Evolutionary conservation across 2,113 vertebrate species (phyloP).

Genomic region (Polypterus bichir): DNA sequence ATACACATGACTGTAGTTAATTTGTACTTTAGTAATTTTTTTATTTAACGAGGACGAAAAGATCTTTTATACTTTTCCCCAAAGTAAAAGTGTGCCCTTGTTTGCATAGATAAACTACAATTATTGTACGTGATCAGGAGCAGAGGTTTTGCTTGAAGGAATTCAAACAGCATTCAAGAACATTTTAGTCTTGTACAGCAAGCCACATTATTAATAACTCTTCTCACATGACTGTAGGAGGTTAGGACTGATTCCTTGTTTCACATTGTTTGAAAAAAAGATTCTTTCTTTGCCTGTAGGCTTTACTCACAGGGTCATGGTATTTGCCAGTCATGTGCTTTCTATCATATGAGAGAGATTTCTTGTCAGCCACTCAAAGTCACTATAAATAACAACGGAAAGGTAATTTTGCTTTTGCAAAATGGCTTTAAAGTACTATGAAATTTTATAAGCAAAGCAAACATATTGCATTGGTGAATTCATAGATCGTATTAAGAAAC

Average conservation of each 20-base stretch:
- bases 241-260: constrained; percentile 21
- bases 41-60: not conserved
- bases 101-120: not conserved
- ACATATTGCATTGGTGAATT: no score
- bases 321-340: constrained; percentile 61
- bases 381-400: constrained; percentile 10
- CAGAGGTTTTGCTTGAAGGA: not conserved
- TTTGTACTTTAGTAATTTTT: not conserved
- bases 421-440: not conserved
- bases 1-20: not conserved
- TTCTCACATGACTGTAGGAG: constrained; percentile 43
- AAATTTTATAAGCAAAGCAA: no score
- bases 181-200: constrained; percentile 26
- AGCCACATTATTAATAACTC: constrained; percentile 28
- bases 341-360: constrained; percentile 75
- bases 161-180: constrained; percentile 1
- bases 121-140: no score
- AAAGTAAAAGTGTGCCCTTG: not conserved
- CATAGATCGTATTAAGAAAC: no score
- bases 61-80: not conserved
- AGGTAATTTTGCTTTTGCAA: not conserved
- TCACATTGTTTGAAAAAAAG: constrained; percentile 15
- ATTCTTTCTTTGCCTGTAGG: constrained; percentile 23
- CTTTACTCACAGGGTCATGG: constrained; percentile 26
- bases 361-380: constrained; percentile 30